Percentiles rank a stretch among this genome's conserved stretches.
These are phyloP conservation scores for Drosophila fuyamai DNA, from an alignment of 1,140 invertebrate genomes.

Conservation along the genomic window DNA sequence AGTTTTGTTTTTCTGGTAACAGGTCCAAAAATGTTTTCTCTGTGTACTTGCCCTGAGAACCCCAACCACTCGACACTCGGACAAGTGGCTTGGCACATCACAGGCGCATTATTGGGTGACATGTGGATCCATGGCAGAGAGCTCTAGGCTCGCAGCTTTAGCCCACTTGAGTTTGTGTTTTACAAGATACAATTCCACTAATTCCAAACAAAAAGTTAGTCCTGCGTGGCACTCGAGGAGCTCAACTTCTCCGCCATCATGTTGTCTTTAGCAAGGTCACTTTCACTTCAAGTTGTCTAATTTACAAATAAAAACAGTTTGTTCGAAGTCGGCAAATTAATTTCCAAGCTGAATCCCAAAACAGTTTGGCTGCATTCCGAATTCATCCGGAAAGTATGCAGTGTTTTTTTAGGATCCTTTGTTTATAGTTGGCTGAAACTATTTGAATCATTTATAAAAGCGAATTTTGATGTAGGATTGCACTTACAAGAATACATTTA, in stretches of 20 bases:
- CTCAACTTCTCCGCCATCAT: constrained; percentile 31
- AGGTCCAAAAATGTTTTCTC: too few species aligned
- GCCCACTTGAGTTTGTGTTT: constrained; percentile 80
- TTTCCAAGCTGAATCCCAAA: constrained; percentile 22
- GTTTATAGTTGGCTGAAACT: not conserved
- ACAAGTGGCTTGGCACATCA: constrained; percentile 81
- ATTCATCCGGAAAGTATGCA: constrained; percentile 42
- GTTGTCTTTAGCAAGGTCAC: constrained; percentile 37
- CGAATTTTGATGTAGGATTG: not conserved
- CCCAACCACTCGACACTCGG: constrained; percentile 34
- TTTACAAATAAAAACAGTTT: constrained; percentile 54
- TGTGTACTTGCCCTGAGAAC: not conserved
- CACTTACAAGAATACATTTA: too few species aligned
- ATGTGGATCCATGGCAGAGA: constrained; percentile 69
- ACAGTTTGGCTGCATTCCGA: constrained; percentile 18
- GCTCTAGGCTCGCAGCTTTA: constrained; percentile 76
- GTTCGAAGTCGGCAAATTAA: constrained; percentile 24
- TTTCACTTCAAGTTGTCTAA: constrained; percentile 45
- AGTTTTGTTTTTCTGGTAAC: too few species aligned
- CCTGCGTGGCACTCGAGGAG: constrained; percentile 68
- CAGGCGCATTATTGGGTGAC: constrained; percentile 78
- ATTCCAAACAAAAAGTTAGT: constrained; percentile 81
- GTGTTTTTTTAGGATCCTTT: constrained; percentile 23
- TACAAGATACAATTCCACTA: constrained; percentile 81
- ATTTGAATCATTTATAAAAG: constrained; percentile 21